Conservation (phyloP, 2,797 vertebrate genomes). For the Eleutherodactylus coqui region DNA sequence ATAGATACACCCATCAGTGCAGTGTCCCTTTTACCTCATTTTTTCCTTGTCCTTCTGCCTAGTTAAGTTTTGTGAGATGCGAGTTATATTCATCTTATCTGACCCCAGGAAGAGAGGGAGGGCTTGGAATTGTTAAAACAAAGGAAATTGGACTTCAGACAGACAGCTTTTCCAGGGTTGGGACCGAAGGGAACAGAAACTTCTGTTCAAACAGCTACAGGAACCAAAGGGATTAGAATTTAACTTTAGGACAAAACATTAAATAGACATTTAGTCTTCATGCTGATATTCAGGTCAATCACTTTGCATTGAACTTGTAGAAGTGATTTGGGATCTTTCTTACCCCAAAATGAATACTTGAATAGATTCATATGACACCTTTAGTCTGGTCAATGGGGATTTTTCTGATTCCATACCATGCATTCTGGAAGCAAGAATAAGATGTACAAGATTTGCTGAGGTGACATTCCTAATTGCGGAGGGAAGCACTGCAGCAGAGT, state of each 20-base stretch:
- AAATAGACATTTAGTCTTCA: background rate
- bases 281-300: background rate
- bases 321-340: background rate
- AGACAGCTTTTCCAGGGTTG: slow-evolving; percentile 52
- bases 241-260: background rate
- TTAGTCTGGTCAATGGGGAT: background rate
- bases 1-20: background rate
- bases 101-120: slow-evolving; percentile 60
- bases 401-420: background rate
- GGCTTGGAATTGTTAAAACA: slow-evolving; percentile 56
- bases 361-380: background rate
- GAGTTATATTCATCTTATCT: slow-evolving; percentile 41
- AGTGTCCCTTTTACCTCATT: background rate
- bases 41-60: slow-evolving; percentile 3
- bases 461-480: slow-evolving; percentile 6
- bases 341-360: slow-evolving; percentile 27
- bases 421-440: slow-evolving; percentile 1
- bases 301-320: background rate
- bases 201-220: slow-evolving; percentile 27
- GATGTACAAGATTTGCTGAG: slow-evolving; percentile 22
- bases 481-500: slow-evolving; percentile 20
- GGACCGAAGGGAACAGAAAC: slow-evolving; percentile 42
- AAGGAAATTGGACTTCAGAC: slow-evolving; percentile 52
- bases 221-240: slow-evolving; percentile 6
- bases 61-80: slow-evolving; percentile 4